A percentile compares a stretch with the other conserved stretches of the same genome.
Conservation (phyloP, 1,140 invertebrate genomes). For the Pollicipes pollicipes region DNA sequence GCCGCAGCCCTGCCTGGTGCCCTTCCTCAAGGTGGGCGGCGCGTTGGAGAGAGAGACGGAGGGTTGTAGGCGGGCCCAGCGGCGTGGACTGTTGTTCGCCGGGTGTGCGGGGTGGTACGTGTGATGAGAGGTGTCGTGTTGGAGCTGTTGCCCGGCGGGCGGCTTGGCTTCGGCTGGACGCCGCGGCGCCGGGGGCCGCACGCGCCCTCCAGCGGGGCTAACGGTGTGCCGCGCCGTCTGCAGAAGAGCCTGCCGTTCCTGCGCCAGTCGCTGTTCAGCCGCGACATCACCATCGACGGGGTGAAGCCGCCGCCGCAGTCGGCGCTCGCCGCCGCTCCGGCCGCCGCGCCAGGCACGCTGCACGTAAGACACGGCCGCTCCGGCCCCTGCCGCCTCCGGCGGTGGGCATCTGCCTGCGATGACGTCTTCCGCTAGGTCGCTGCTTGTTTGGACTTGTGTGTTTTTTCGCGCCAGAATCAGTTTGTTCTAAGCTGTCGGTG, state of each 20-base stretch:
- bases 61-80: neutral
- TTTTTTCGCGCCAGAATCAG: too few species aligned
- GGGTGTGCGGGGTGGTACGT: conserved; percentile 7
- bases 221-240: too few species aligned
- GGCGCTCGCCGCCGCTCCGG: conserved; percentile 14
- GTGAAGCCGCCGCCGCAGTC: conserved; percentile 61
- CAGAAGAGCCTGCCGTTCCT: conserved; percentile 89
- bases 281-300: conserved; percentile 87
- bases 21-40: conserved; percentile 68
- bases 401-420: too few species aligned
- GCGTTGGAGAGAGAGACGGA: conserved; percentile 14
- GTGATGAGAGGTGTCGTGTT: conserved; percentile 6
- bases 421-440: too few species aligned
- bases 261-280: conserved; percentile 68
- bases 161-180: neutral
- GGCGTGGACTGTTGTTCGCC: conserved; percentile 11
- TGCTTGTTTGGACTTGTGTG: too few species aligned
- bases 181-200: too few species aligned
- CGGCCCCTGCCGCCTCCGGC: too few species aligned
- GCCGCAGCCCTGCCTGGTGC: conserved; percentile 90
- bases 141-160: conserved; percentile 5
- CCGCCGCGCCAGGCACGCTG: conserved; percentile 20
- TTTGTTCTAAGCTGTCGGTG: too few species aligned
- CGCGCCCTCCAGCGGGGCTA: too few species aligned
- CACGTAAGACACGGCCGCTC: too few species aligned